Evolutionary conservation across 1,140 invertebrate genomes (phyloP), one percentile per base, ranked within the genome.

Genomic region (Caenorhabditis brenneri): DNA sequence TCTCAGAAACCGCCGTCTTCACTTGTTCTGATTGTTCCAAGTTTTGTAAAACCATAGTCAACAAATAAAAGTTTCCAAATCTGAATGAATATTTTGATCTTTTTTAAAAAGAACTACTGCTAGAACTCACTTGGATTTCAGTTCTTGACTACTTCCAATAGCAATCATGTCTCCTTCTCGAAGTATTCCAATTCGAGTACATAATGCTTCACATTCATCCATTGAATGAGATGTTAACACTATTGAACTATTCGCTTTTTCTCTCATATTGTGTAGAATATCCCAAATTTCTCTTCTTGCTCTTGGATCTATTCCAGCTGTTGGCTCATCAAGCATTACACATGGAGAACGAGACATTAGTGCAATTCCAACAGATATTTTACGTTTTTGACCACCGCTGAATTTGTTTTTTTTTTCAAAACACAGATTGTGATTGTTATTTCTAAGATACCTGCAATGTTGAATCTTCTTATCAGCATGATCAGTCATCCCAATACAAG

Each of bases 311-410:
- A 93, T 92, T 42, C 93, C 93, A 39, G 92, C 92, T 12, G 93
- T 93, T 9, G 93, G 93, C 87, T 93, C 93, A 91, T 93, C 93
- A 31, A 93, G 87, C 60, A 93, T 91, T n/a, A 93, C 88, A 31
- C 92, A 88, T 74, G 91, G 91, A 3, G 91, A 91, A 12, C 90
- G 91, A 27, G 92, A 92, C 55, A 92, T 90, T 86, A 93, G 92
- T 6, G 92, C 92, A 31, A 93, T 87, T 2, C 91, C 92, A 12
- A 93, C 91, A 87, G 91, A 92, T 0, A 93, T 88, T 78, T 92
- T 88, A 16, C 92, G 85, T 82, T 92, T 90, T 89, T 92, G 91
- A 6, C 92, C 92, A 33, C 92, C 92, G 16, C 90, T 91, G n/a
- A n/a, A n/a, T n/a, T n/a, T n/a, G n/a, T n/a, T n/a, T n/a, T n/a